Percentiles rank a stretch among this genome's conserved stretches.
phyloP scores from a whole-genome alignment of 1,140 invertebrate species.

The Bombus pyrosoma region DNA sequence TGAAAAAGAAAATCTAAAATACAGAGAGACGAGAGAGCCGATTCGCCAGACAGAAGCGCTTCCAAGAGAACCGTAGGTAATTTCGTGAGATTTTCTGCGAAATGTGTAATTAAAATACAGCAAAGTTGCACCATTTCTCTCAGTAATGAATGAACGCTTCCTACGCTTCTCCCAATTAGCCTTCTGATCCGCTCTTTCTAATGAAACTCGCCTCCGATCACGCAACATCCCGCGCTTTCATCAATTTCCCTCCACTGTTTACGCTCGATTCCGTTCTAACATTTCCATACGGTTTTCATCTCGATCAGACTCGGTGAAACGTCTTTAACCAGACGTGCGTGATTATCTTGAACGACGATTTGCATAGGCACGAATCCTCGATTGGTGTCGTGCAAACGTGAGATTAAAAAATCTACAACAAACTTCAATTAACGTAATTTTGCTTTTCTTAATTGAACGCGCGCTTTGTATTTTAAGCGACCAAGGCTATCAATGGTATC shows the following conservation, averaged over 20 bases:
- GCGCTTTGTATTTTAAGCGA: no score
- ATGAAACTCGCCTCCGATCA: slow-evolving; percentile 21
- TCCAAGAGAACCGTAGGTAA: background rate
- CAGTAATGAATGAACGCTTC: slow-evolving; percentile 55
- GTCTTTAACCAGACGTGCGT: background rate
- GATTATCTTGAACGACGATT: no score
- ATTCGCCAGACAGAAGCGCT: background rate
- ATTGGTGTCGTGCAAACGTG: no score
- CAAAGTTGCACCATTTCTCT: slow-evolving; percentile 57
- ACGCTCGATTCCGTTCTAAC: background rate
- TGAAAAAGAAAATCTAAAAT: background rate
- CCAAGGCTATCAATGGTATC: no score
- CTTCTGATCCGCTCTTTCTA: slow-evolving; percentile 11
- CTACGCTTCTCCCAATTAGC: slow-evolving; percentile 47
- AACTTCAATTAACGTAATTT: no score
- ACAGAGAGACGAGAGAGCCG: no score
- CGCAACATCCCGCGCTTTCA: slow-evolving; percentile 36
- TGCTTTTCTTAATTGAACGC: no score
- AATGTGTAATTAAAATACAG: slow-evolving; percentile 51
- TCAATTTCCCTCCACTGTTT: slow-evolving; percentile 12
- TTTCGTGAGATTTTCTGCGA: slow-evolving; percentile 40
- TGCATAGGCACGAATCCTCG: no score
- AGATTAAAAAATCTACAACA: no score
- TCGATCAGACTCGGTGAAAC: background rate
- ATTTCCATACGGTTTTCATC: background rate